Evolutionary conservation across 1,140 invertebrate genomes (phyloP), one percentile per base, ranked within the genome.

Genomic region (Sycobia sp.): DNA sequence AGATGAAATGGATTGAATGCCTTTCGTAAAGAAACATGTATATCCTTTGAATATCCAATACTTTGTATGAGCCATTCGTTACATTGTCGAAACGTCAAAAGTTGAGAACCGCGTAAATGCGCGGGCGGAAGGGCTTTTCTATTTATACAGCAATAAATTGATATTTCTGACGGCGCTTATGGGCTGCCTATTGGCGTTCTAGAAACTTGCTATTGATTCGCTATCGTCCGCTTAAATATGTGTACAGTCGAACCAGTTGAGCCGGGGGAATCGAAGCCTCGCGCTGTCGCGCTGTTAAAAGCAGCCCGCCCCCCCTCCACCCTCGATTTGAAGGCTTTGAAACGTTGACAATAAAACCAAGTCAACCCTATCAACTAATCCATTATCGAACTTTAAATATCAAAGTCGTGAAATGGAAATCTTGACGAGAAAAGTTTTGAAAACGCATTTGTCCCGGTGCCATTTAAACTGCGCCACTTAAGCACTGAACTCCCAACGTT

Each of bases 171-270:
- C 27, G 7, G 7, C 34, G 36, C 20, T 58, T 34, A 46, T 16
- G 41, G 13, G 36, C n/a, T n/a, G n/a, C 18, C 34, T 36, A 2
- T 29, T 11, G 22, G 4, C 18, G 3, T 20, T 57, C 20, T 50
- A 49, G n/a, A 59, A 50, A 50, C 11, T 50, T 41, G 39, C 22
- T 59, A 59, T 50, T 58, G 36, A 59, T 47, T 50, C 22, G n/a
- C 14, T n/a, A n/a, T n/a, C 14, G 5, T 34, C 36, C 22, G 32
- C 32, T 58, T 41, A 20, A n/a, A n/a, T n/a, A n/a, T n/a, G n/a
- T n/a, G n/a, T n/a, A n/a, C n/a, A n/a, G n/a, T n/a, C n/a, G n/a
- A n/a, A n/a, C n/a, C n/a, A 20, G 32, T 38, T 58, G 41, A 58
- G 38, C 44, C 49, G 32, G 32, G 29, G 22, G 49, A 57, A 36